Evolutionary conservation across 2,888 invertebrate species (phyloP), one percentile per base, ranked within the genome.

Genomic region (Hypolimnas misippus): DNA sequence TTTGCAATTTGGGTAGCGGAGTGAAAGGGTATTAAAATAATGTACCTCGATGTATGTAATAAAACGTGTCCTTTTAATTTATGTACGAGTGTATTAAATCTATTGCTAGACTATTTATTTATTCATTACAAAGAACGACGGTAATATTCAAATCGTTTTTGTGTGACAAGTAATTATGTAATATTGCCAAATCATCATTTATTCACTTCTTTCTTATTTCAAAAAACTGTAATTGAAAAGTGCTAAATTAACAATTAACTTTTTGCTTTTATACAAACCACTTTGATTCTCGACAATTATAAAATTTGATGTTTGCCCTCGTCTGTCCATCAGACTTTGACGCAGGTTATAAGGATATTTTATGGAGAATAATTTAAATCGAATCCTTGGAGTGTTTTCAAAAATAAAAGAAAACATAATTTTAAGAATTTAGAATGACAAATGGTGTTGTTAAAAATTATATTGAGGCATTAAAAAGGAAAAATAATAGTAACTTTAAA

Each of bases 1-100:
- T 68, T 66, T 63, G 59, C 54, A 59, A 67, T 65, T 65, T 61
- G 33, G 46, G 54, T 31, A 8, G 52, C 29, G 35, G 50, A 58
- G 60, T 65, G 54, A 60, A 65, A 60, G 56, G n/a, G n/a, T 59
- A 44, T 19, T 38, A 46, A 46, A 53, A 38, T 53, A n/a, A 54
- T 49, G 2, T 14, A 25, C n/a, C n/a, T n/a, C 35, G n/a, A n/a
- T n/a, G n/a, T n/a, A 3, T 25, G 2, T 25, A 7, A 49, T 29
- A 3, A 25, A 29, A 14, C 6, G 3, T 14, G 1, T 29, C 2
- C 6, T 25, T 10, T 46, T 19, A 46, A 12, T 46, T n/a, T 3
- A 10, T 19, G 8, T 44, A 2, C 6, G 17, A 19, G 12, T 44
- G 10, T 19, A 44, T 12, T 35, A 35, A 25, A 25, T 3, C 25